A percentile compares a stretch with the other conserved stretches of the same genome.
Evolutionary conservation across 23 tunicate genomes (phyloP).

Genomic region (Diplosoma virens): DNA sequence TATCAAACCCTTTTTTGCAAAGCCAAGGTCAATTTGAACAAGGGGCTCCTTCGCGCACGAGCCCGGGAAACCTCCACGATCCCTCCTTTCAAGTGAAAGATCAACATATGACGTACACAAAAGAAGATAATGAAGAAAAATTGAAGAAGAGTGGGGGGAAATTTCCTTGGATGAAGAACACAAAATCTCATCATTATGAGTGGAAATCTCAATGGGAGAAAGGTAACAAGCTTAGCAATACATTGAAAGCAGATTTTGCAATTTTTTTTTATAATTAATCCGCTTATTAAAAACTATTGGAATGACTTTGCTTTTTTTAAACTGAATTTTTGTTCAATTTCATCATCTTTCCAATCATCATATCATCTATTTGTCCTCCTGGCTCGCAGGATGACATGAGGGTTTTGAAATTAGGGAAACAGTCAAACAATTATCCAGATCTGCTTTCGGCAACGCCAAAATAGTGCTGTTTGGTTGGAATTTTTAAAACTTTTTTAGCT

Average conservation of each 20-base stretch:
- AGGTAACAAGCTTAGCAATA: conserved; percentile 68
- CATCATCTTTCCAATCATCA: neutral
- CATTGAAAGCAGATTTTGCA: neutral
- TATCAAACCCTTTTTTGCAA: no score
- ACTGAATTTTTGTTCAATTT: neutral
- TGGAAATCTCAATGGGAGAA: conserved; percentile 94
- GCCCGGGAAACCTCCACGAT: neutral
- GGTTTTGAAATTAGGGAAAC: no score
- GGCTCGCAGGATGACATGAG: no score
- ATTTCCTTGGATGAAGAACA: conserved; percentile 92
- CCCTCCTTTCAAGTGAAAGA: neutral
- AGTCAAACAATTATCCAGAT: no score
- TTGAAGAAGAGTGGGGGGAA: conserved; percentile 27
- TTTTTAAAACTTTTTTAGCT: no score
- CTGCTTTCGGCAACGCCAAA: no score
- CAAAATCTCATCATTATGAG: conserved; percentile 87
- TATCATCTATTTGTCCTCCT: no score
- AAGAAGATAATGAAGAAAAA: neutral
- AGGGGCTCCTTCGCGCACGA: neutral
- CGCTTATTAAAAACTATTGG: neutral
- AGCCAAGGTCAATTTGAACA: conserved; percentile 1
- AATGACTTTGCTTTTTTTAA: neutral
- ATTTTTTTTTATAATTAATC: neutral
- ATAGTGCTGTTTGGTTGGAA: no score
- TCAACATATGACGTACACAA: neutral